These are phyloP conservation scores for Drosophila pseudoananassae DNA, from an alignment of 1,140 invertebrate species.

Conservation along the genomic window DNA sequence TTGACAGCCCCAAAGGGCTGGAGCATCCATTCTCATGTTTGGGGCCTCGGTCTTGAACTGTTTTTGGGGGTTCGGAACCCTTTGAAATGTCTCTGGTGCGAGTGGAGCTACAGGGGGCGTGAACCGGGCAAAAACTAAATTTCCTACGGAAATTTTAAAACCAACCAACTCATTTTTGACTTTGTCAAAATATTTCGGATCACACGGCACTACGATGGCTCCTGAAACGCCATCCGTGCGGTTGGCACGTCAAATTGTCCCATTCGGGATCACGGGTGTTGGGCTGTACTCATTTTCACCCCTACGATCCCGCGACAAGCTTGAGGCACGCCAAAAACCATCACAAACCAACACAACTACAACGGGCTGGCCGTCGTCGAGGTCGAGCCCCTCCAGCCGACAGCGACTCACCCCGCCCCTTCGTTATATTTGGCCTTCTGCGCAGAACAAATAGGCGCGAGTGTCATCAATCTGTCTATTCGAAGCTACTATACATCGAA, in stretches of 20 bases:
- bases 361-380: constrained; percentile 50
- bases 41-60: constrained; percentile 8
- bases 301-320: constrained; percentile 36
- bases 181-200: constrained; percentile 18
- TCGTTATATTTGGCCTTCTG: constrained; percentile 38
- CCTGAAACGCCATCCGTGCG: constrained; percentile 64
- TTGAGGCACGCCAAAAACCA: constrained; percentile 65
- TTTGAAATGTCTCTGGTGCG: constrained; percentile 34
- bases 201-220: constrained; percentile 72
- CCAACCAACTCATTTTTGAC: constrained; percentile 33
- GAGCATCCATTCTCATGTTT: constrained; percentile 1
- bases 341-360: constrained; percentile 1
- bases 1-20: constrained; percentile 14
- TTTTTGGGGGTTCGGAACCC: neutral
- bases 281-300: constrained; percentile 32
- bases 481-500: constrained; percentile 6
- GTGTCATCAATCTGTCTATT: constrained; percentile 19
- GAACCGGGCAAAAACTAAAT: constrained; percentile 45
- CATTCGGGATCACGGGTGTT: constrained; percentile 14
- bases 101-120: constrained; percentile 38
- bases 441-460: constrained; percentile 63
- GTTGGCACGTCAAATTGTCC: constrained; percentile 64
- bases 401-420: constrained; percentile 40
- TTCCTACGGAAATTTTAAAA: constrained; percentile 43
- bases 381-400: constrained; percentile 45